Percentiles rank a stretch among this genome's conserved stretches.
Evolutionary conservation across 2,888 invertebrate species (phyloP).

Genomic region (Himalopsyche kuldschensis): DNA sequence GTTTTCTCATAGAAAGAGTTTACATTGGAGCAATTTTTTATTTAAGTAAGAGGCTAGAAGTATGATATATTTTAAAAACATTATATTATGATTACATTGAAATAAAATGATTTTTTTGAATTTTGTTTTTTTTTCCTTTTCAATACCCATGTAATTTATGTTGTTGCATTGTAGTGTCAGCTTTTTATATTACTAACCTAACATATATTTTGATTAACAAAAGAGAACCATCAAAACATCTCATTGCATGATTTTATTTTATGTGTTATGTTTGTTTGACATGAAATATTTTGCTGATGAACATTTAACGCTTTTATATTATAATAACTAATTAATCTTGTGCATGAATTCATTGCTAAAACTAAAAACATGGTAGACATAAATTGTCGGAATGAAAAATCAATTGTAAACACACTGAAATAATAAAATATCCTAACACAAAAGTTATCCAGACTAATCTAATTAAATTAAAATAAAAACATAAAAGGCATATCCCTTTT

Average conservation of each 20-base stretch:
- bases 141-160: conserved; percentile 33
- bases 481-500: too few relatives aligned
- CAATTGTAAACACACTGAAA: too few relatives aligned
- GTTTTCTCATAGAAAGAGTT: background rate
- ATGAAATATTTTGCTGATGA: background rate
- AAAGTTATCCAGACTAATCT: too few relatives aligned
- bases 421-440: too few relatives aligned
- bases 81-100: background rate
- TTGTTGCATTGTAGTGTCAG: background rate
- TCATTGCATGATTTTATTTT: background rate
- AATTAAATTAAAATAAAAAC: too few relatives aligned
- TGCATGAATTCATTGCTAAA: too few relatives aligned
- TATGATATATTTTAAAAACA: background rate
- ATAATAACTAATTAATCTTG: background rate
- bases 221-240: background rate
- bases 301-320: background rate
- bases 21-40: background rate
- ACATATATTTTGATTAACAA: background rate
- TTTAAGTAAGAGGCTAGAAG: background rate
- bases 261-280: conserved; percentile 38
- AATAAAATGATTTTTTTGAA: background rate
- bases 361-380: too few relatives aligned
- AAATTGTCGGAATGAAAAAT: too few relatives aligned
- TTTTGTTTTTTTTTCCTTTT: conserved; percentile 37
- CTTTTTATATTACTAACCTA: background rate